Percentiles rank a stretch among this genome's conserved stretches.
Evolutionary conservation across 2,888 invertebrate genomes (phyloP).

Genomic region (Amphipyra tragopoginis): DNA sequence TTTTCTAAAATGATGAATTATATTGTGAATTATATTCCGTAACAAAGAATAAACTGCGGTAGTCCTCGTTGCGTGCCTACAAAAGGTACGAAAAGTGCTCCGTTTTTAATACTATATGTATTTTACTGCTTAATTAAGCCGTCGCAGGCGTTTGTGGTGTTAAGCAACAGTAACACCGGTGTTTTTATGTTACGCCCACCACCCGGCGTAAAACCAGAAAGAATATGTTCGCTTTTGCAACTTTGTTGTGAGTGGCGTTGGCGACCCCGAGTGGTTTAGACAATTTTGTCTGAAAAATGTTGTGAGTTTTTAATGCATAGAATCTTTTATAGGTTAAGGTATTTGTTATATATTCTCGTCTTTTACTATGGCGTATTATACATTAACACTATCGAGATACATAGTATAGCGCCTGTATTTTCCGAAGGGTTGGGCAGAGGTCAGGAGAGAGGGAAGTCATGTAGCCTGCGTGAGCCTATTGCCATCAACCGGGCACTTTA

Average conservation of each 20-base stretch:
- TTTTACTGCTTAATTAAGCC: constrained; percentile 54
- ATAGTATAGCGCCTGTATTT: too few relatives aligned
- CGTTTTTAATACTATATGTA: constrained; percentile 38
- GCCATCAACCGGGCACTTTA: too few relatives aligned
- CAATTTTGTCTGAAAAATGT: constrained; percentile 1
- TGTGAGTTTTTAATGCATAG: not conserved
- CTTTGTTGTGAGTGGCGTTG: constrained; percentile 9
- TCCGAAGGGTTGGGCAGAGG: too few relatives aligned
- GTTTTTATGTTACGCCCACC: constrained; percentile 35
- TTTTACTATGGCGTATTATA: too few relatives aligned
- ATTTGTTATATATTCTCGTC: too few relatives aligned
- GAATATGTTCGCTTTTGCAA: constrained; percentile 32
- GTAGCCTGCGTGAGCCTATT: too few relatives aligned
- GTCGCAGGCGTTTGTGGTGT: constrained; percentile 29
- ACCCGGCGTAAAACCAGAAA: constrained; percentile 21
- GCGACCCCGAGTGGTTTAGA: constrained; percentile 17
- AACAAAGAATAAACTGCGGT: constrained; percentile 5
- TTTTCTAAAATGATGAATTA: too few relatives aligned
- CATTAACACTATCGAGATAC: too few relatives aligned
- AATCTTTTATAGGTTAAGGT: not conserved
- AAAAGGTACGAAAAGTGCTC: constrained; percentile 29
- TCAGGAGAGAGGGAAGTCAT: too few relatives aligned
- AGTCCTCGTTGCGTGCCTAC: constrained; percentile 35
- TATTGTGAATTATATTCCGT: too few relatives aligned
- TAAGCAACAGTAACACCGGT: constrained; percentile 34